Percentiles rank a stretch among this genome's conserved stretches.
Conservation (phyloP, 1,140 invertebrate species). For the Gyrodactylus salaris region DNA sequence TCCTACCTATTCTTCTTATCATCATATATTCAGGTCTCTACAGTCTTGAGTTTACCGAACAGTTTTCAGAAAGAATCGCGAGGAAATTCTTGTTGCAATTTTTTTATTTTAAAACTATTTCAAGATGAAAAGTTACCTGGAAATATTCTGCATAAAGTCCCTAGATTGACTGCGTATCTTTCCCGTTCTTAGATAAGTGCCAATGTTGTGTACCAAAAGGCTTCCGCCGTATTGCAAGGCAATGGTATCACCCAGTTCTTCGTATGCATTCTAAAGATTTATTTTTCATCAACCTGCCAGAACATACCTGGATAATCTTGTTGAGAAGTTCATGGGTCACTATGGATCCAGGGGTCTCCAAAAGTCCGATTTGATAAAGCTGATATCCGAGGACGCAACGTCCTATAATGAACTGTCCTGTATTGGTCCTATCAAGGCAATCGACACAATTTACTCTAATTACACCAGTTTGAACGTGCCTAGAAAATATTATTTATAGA, state of each 20-base stretch:
- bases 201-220: constrained; percentile 64
- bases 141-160: background rate
- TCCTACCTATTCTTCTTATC: background rate
- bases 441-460: constrained; percentile 93
- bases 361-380: constrained; percentile 46
- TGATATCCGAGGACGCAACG: constrained; percentile 66
- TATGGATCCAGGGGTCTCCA: constrained; percentile 16
- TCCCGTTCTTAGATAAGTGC: background rate
- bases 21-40: background rate
- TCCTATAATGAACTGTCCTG: constrained; percentile 89
- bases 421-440: constrained; percentile 89
- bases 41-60: background rate
- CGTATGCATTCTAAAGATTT: constrained; percentile 44
- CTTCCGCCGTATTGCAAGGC: constrained; percentile 92
- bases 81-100: background rate
- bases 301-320: background rate
- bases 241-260: constrained; percentile 88
- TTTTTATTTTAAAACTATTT: background rate
- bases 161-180: background rate
- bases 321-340: background rate
- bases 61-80: background rate
- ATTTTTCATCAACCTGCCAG: background rate
- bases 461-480: constrained; percentile 41
- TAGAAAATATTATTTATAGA: background rate
- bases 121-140: background rate